Base-by-base conservation (phyloP, 2,888 invertebrate species). In the Polyommatus icarus region DNA sequence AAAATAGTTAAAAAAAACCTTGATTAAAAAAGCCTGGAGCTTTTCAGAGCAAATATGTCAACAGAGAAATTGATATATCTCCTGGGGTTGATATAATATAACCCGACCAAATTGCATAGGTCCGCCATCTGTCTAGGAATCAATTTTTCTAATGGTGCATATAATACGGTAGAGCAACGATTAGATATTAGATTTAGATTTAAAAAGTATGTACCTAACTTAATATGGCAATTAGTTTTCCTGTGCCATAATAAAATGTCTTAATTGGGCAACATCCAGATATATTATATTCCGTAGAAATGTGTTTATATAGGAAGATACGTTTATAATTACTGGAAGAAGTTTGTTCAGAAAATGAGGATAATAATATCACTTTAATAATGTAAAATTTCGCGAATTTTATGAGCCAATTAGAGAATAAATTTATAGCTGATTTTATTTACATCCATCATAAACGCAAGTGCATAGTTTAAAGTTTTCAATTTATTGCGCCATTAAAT, bases 401-500 rank as follows among this genome's bases (percentile, higher is more conserved):
- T 73, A 73, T 40, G 8, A 73, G 40, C 73, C 46, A 73, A 73
- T 73, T 73, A 73, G 10, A 20, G 40, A 46, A 24, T 40, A 32
- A 59, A 32, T 61, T 36, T 36, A 72, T 72, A 15, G 6, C 73
- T 20, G 40, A 20, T 73, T 10, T 15, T 40, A 29, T 72, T 24
- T 46, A 20, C 12, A 40, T 40, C 8, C 40, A 40, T 73, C 72
- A 32, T 73, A 73, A 73, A 73, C 12, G 40, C 73, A 73, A 73
- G 73, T 73, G 73, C 73, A 40, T 40, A 73, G 73, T 40, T 40
- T n/a, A 73, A 73, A 40, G 4, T 40, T 40, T 72, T 36, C 32
- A 71, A 24, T 72, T 73, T 40, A 73, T 32, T 18, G 73, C 40
- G n/a, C 73, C 40, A 73, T 73, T 73, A 73, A 8, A n/a, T 20